These are phyloP conservation scores for Rhagoletis pomonella DNA, from an alignment of 1,140 invertebrate species.

Conservation along the genomic window DNA sequence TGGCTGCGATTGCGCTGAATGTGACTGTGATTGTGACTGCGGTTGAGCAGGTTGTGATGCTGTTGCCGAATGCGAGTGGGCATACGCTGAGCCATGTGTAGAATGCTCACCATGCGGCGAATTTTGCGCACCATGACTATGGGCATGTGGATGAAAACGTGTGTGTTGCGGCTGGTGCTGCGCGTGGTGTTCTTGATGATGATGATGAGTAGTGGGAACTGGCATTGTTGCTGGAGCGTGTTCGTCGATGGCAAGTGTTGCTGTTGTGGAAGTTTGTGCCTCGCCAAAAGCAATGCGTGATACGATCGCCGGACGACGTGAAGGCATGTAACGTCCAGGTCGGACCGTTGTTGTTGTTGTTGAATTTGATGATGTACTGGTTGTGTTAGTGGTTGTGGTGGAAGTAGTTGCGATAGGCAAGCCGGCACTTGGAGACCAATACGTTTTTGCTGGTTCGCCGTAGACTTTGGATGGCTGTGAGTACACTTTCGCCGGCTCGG, in stretches of 20 bases:
- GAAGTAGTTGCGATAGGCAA: slow-evolving; percentile 56
- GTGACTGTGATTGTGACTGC: slow-evolving; percentile 50
- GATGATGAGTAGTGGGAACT: slow-evolving; percentile 60
- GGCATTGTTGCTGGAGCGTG: slow-evolving; percentile 56
- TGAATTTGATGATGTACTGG: slow-evolving; percentile 42
- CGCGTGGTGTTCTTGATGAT: slow-evolving; percentile 61
- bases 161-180: slow-evolving; percentile 13
- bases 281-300: slow-evolving; percentile 72
- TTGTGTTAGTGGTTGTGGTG: slow-evolving; percentile 40
- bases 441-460: slow-evolving; percentile 75
- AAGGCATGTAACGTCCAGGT: slow-evolving; percentile 57
- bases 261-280: slow-evolving; percentile 69
- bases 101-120: background rate
- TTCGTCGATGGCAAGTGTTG: slow-evolving; percentile 51
- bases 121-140: slow-evolving; percentile 38
- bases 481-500: slow-evolving; percentile 77
- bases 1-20: slow-evolving; percentile 60
- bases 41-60: slow-evolving; percentile 49
- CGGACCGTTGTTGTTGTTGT: slow-evolving; percentile 33
- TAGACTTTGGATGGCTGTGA: slow-evolving; percentile 76
- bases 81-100: background rate
- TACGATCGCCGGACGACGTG: slow-evolving; percentile 73
- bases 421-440: slow-evolving; percentile 67
- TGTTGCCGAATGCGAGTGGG: slow-evolving; percentile 49
- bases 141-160: slow-evolving; percentile 31